Evolutionary conservation across 1,140 invertebrate genomes (phyloP).

Genomic region (Amphibalanus amphitrite): DNA sequence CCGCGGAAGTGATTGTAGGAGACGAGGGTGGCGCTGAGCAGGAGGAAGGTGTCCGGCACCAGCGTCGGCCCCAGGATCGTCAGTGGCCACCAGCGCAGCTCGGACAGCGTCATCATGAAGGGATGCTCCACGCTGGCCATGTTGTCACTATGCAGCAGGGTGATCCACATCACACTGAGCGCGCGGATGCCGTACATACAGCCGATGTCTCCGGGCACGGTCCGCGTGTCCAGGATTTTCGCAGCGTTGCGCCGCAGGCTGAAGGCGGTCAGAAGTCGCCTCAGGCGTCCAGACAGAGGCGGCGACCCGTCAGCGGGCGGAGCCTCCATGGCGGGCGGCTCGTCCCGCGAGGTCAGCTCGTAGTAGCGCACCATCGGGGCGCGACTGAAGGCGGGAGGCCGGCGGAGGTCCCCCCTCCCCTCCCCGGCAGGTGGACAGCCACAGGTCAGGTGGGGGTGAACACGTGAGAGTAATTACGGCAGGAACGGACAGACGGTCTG

Average conservation of each 20-base stretch:
- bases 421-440: too few relatives aligned
- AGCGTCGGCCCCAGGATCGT: background rate
- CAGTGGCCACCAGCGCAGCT: background rate
- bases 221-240: background rate
- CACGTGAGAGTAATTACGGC: too few relatives aligned
- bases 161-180: background rate
- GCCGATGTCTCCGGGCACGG: background rate
- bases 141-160: background rate
- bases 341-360: too few relatives aligned
- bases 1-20: conserved; percentile 1
- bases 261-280: background rate
- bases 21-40: background rate
- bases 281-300: too few relatives aligned
- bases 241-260: background rate
- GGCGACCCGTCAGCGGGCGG: too few relatives aligned
- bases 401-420: too few relatives aligned
- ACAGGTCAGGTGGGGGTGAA: too few relatives aligned
- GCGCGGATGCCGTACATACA: conserved; percentile 1
- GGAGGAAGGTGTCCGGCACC: background rate
- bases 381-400: too few relatives aligned
- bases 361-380: too few relatives aligned
- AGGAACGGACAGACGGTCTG: too few relatives aligned
- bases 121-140: background rate
- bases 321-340: too few relatives aligned
- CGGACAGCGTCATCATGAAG: background rate